Conservation (phyloP, 2,888 invertebrate genomes). For the Apotomis turbidana region DNA sequence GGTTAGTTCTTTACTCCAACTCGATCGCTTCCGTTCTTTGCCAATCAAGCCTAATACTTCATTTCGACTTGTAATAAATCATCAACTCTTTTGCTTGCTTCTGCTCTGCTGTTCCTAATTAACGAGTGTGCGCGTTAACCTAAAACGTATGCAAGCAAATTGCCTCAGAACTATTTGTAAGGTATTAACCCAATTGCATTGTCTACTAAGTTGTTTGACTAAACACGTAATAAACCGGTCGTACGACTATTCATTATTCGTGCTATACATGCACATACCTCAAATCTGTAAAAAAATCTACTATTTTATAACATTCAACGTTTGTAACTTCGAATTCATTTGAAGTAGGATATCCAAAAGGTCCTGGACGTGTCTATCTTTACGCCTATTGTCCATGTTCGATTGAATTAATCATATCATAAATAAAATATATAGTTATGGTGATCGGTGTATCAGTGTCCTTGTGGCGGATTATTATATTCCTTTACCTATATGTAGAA, state of each 20-base stretch:
- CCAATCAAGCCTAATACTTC: slow-evolving; percentile 13
- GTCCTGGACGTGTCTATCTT: not conserved
- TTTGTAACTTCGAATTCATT: not conserved
- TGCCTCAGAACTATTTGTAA: slow-evolving; percentile 26
- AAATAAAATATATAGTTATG: slow-evolving; percentile 11
- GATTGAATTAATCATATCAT: slow-evolving; percentile 9
- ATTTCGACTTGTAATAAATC: slow-evolving; percentile 9
- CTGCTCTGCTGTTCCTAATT: slow-evolving; percentile 28
- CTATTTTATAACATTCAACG: not conserved
- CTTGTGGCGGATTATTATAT: slow-evolving; percentile 27
- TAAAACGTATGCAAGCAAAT: slow-evolving; percentile 29
- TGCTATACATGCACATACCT: not conserved
- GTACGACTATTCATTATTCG: slow-evolving; percentile 24
- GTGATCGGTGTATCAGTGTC: slow-evolving; percentile 19
- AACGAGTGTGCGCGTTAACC: slow-evolving; percentile 23
- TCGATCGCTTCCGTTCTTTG: slow-evolving; percentile 28
- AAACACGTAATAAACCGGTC: slow-evolving; percentile 21
- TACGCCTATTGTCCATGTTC: slow-evolving; percentile 1
- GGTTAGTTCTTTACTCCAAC: slow-evolving; percentile 62
- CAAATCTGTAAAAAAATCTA: not conserved
- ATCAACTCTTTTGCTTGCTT: slow-evolving; percentile 21
- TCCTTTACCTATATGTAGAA: slow-evolving; percentile 30
- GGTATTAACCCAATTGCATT: slow-evolving; percentile 35
- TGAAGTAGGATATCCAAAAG: not conserved
- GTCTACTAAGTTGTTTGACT: slow-evolving; percentile 22